These are phyloP conservation scores for Equus przewalskii DNA, from an alignment of 2,113 vertebrate species.

Conservation along the genomic window DNA sequence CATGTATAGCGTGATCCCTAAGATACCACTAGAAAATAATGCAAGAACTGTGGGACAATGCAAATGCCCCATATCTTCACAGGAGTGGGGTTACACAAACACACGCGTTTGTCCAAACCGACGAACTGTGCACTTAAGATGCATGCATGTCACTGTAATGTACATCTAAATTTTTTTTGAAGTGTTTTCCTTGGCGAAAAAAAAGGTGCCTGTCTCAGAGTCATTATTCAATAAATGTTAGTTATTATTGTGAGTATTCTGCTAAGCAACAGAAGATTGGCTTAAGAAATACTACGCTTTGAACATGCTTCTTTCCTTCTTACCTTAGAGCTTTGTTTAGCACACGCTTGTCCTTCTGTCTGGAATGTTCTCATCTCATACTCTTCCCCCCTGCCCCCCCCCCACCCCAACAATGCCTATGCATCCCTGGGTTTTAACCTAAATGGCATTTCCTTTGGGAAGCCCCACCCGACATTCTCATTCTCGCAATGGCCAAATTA, in stretches of 20 bases:
- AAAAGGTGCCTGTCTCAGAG: neutral
- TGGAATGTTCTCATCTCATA: neutral
- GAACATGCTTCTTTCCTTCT: neutral
- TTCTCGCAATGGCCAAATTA: neutral
- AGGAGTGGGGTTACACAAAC: neutral
- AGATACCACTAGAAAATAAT: neutral
- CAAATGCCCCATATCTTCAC: neutral
- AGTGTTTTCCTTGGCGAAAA: neutral
- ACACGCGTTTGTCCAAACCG: neutral
- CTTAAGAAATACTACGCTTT: neutral
- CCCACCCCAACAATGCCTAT: neutral
- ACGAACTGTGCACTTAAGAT: neutral
- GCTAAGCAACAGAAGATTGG: neutral
- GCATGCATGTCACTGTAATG: neutral
- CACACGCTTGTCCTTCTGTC: neutral
- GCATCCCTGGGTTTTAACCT: neutral
- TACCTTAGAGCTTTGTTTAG: neutral
- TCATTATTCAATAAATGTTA: neutral
- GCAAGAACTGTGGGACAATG: neutral
- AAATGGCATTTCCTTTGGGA: neutral
- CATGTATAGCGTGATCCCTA: no score
- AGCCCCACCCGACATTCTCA: neutral
- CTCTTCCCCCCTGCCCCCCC: no score
- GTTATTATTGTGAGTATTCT: neutral
- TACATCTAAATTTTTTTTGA: neutral